A percentile compares a stretch with the other conserved stretches of the same genome.
These are phyloP conservation scores for Thaumatotibia leucotreta DNA, from an alignment of 1,140 invertebrate species.

Conservation along the genomic window DNA sequence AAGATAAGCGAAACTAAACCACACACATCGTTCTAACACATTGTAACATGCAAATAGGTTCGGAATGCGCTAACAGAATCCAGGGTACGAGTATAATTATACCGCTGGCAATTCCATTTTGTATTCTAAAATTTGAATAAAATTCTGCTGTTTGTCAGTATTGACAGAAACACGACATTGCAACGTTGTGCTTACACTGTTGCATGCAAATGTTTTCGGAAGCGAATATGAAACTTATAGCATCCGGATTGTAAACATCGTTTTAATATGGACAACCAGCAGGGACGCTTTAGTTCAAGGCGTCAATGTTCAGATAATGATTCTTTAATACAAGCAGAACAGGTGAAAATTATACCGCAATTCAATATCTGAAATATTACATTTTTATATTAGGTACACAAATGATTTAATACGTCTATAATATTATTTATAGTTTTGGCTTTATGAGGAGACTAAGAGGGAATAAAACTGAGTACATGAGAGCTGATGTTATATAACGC, in stretches of 20 bases:
- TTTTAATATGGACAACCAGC: constrained; percentile 6
- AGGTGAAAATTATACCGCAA: not conserved
- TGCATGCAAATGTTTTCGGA: constrained; percentile 2
- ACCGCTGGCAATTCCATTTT: not conserved
- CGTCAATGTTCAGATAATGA: not conserved
- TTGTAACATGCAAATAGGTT: no score
- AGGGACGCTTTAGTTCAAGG: not conserved
- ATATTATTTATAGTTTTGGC: no score
- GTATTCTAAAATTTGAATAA: not conserved
- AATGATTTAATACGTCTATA: no score
- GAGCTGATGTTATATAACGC: no score
- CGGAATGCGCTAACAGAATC: no score
- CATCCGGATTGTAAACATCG: constrained; percentile 18
- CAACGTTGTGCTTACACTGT: constrained; percentile 12
- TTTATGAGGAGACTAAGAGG: no score
- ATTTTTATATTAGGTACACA: no score
- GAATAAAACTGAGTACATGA: no score
- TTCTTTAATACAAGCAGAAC: not conserved
- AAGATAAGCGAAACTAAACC: not conserved
- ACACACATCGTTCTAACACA: not conserved
- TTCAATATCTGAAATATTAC: not conserved
- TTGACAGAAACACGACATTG: not conserved
- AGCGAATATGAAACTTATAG: not conserved
- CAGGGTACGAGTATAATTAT: no score
- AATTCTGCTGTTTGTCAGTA: no score